Percentiles rank a stretch among this genome's conserved stretches.
These are phyloP conservation scores for Galemys pyrenaicus DNA, from an alignment of 2,113 vertebrate genomes.

Conservation along the genomic window DNA sequence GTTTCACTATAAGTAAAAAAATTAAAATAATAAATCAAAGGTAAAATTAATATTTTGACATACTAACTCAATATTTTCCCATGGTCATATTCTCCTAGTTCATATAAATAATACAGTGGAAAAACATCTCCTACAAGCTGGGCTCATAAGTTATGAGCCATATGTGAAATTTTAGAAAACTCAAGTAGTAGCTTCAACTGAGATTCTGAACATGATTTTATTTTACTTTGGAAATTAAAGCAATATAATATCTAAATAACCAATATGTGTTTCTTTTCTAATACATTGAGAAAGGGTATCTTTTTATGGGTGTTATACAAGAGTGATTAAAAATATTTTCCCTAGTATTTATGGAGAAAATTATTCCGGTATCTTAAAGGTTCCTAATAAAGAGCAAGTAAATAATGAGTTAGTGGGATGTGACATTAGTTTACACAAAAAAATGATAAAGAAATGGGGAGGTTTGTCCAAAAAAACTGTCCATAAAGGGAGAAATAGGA, in stretches of 20 bases:
- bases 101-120: not conserved
- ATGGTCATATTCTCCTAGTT: not conserved
- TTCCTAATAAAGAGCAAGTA: not conserved
- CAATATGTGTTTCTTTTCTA: not conserved
- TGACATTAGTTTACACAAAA: not conserved
- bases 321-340: not conserved
- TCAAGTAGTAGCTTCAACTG: not conserved
- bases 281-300: not conserved
- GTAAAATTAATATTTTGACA: not conserved
- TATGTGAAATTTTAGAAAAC: not conserved
- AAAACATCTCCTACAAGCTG: not conserved
- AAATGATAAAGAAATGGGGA: not conserved
- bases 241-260: not conserved
- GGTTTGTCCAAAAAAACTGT: not conserved
- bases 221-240: not conserved
- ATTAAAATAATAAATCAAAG: not conserved
- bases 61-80: not conserved
- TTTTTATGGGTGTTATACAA: not conserved
- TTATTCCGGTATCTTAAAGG: not conserved
- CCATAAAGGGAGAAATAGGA: not conserved
- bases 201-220: not conserved
- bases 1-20: not conserved
- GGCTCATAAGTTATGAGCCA: not conserved
- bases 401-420: no score
- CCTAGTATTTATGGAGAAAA: not conserved